Conservation (phyloP, 2,888 invertebrate genomes). For the Tetropium fuscum region DNA sequence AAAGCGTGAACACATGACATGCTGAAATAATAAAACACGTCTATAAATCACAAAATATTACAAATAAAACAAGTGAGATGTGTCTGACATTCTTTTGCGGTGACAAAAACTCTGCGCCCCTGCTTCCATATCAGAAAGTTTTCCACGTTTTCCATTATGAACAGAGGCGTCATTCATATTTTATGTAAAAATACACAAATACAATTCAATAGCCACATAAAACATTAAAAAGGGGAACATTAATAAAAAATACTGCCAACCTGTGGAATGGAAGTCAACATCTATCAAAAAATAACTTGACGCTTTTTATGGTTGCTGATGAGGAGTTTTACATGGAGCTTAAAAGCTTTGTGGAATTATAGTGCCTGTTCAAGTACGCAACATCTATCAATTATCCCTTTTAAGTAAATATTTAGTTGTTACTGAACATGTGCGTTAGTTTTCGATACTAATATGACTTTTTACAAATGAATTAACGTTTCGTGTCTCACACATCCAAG, state of each 20-base stretch:
- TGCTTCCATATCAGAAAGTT: constrained; percentile 12
- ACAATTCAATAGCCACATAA: constrained; percentile 26
- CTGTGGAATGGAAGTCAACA: constrained; percentile 50
- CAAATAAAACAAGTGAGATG: constrained; percentile 21
- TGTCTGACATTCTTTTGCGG: constrained; percentile 12
- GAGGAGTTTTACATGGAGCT: constrained; percentile 21
- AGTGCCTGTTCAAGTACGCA: constrained; percentile 5
- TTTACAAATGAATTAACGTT: too few species aligned
- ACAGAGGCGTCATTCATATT: constrained; percentile 27
- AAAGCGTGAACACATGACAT: not conserved
- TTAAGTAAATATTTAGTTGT: too few species aligned
- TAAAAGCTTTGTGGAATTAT: constrained; percentile 22
- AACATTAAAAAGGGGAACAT: constrained; percentile 31
- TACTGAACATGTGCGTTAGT: too few species aligned
- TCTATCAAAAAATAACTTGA: constrained; percentile 40
- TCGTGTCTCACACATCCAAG: too few species aligned
- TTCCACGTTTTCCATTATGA: constrained; percentile 24
- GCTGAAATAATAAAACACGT: constrained; percentile 15
- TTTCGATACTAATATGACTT: too few species aligned
- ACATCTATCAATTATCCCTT: constrained; percentile 14
- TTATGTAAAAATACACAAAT: constrained; percentile 30
- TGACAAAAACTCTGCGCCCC: constrained; percentile 13
- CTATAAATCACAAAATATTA: constrained; percentile 17
- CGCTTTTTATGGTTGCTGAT: constrained; percentile 27
- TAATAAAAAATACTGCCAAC: constrained; percentile 46